Percentiles rank a stretch among this genome's conserved stretches.
Conservation (phyloP, 2,113 vertebrate species). For the Neomonachus schauinslandi region DNA sequence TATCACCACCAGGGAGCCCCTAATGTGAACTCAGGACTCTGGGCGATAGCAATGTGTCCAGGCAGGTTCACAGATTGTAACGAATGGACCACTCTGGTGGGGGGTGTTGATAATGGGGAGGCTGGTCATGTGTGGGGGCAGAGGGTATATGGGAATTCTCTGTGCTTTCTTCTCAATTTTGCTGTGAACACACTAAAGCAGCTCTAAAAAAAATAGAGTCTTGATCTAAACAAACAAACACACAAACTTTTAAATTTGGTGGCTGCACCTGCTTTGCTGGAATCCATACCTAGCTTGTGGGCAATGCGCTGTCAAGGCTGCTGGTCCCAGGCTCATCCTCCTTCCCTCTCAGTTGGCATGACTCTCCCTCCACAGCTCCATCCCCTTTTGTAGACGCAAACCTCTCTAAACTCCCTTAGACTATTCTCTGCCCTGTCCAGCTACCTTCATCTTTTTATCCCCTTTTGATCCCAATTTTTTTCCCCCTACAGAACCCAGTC, state of each 20-base stretch:
- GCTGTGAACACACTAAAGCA: not conserved
- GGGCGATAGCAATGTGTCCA: not conserved
- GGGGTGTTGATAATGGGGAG: not conserved
- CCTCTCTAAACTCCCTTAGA: not conserved
- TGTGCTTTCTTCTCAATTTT: not conserved
- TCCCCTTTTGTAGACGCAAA: not conserved
- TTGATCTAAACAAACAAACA: not conserved
- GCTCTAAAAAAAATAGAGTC: not conserved
- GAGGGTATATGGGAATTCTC: not conserved
- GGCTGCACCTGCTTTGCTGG: conserved; percentile 12
- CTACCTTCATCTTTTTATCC: not conserved
- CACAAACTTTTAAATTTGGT: not conserved
- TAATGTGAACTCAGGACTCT: not conserved
- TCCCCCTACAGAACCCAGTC: not conserved
- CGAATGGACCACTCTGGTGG: not conserved
- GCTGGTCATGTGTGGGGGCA: too few species aligned
- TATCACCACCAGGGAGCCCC: not conserved
- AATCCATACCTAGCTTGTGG: not conserved
- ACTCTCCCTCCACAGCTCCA: not conserved
- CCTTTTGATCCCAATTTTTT: not conserved
- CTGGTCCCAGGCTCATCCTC: not conserved
- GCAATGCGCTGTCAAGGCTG: not conserved
- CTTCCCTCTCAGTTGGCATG: fast-evolving
- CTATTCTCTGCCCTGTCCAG: not conserved
- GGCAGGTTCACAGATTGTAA: not conserved